Conservation (phyloP, 2,888 invertebrate species). For the Podotricha telesiphe region DNA sequence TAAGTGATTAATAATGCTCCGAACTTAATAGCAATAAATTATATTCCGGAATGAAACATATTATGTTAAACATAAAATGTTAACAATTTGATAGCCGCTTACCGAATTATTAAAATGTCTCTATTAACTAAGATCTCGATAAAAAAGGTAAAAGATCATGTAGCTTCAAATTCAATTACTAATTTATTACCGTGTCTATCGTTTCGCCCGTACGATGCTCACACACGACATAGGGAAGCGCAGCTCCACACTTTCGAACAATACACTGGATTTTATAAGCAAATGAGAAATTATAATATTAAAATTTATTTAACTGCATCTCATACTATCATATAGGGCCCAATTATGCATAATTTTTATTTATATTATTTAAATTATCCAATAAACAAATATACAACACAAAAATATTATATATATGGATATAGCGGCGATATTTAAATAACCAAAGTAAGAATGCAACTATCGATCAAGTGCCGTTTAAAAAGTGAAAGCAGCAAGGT, state of each 20-base stretch:
- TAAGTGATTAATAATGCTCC: slow-evolving; percentile 20
- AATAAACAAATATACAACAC: not conserved
- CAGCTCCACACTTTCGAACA: too few species aligned
- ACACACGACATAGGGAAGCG: too few species aligned
- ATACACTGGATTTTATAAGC: too few species aligned
- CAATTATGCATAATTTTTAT: not conserved
- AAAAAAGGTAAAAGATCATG: too few species aligned
- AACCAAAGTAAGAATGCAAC: slow-evolving; percentile 24
- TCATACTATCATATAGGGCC: not conserved
- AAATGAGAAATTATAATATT: too few species aligned
- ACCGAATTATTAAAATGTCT: too few species aligned
- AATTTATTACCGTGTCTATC: too few species aligned
- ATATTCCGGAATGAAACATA: not conserved
- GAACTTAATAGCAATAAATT: not conserved
- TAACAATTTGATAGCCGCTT: not conserved
- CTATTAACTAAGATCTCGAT: too few species aligned
- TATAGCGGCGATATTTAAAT: slow-evolving; percentile 20
- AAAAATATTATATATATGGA: not conserved
- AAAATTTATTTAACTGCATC: too few species aligned
- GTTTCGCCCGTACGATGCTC: too few species aligned
- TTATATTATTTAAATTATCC: not conserved
- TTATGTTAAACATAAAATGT: not conserved
- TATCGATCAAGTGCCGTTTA: slow-evolving; percentile 47
- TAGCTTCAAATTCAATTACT: too few species aligned
- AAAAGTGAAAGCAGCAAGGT: slow-evolving; percentile 55